Base-by-base conservation (phyloP, 2,797 vertebrate species). In the Selene dorsalis region DNA sequence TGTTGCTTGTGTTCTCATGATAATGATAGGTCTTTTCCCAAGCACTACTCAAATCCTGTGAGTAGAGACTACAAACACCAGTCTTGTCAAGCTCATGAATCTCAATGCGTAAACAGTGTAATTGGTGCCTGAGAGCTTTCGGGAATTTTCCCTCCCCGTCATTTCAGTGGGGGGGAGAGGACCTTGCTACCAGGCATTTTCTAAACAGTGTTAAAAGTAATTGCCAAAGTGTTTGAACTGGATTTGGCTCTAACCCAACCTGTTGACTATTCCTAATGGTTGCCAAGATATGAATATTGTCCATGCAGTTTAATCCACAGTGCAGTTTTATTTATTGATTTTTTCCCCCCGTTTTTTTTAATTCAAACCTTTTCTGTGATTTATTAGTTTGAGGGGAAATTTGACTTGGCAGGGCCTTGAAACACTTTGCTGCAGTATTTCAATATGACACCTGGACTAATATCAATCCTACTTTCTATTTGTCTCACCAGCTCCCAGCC, bases 401-500 rank as follows among this genome's bases (percentile, higher is more conserved):
- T 39, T 63, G 9, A n/a, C 71, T 63, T 56, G 53, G 69, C 63
- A 69, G 73, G 39, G 75, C 14, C 47, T 48, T 73, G 43, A 50
- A 82, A 55, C 59, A 59, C 39, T 75, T 53, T 48, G 41, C 55
- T 65, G 70, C 73, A 41, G 32, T 80, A 75, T 81, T 75, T 84
- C 65, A 84, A n/a, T 28, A 6, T 73, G 64, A 79, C 75, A 73
- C 10, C 22, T 1, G 11, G 32, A 50, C 73, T 82, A 72, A 84
- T 14, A 17, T 79, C 18, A 73, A 53, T 73, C n/a, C 39, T 20
- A 4, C 60, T 77, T 57, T 83, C 16, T 76, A 0, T 72, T 77
- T 65, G 35, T 0, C 74, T 77, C 24, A 66, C 79, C 82, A 99
- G 98, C 98, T 91, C 98, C 98, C 35, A 95, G 96, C 78, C 97